phyloP scores from a whole-genome alignment of 1,140 invertebrate genomes.

The Heliothis subflexa region DNA sequence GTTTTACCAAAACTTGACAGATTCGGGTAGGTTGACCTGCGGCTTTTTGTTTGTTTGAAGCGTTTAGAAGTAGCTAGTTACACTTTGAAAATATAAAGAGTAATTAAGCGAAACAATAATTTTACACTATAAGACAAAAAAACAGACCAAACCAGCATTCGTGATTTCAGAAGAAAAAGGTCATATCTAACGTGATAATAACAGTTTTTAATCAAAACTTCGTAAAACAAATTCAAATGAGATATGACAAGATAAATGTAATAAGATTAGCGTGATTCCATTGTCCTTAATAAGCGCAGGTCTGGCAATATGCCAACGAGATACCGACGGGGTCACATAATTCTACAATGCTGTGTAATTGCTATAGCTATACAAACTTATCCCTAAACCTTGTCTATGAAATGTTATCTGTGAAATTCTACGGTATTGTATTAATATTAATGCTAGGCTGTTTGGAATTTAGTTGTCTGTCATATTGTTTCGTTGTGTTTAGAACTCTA shows the following conservation, averaged over 20 bases:
- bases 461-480: not conserved
- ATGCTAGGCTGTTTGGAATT: not conserved
- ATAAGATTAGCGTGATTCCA: not conserved
- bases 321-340: conserved; percentile 36
- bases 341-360: conserved; percentile 38
- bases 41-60: too few species aligned
- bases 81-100: too few species aligned
- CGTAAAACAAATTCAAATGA: not conserved
- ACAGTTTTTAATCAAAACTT: not conserved
- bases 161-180: too few species aligned
- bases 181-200: too few species aligned
- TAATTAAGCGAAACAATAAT: too few species aligned
- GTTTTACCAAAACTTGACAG: too few species aligned
- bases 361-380: conserved; percentile 22
- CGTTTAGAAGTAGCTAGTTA: too few species aligned
- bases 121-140: too few species aligned
- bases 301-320: conserved; percentile 18
- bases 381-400: conserved; percentile 26
- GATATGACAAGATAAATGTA: conserved; percentile 11
- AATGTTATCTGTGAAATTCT: conserved; percentile 23
- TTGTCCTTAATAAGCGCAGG: conserved; percentile 22
- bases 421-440: conserved; percentile 31
- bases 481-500: not conserved
- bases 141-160: too few species aligned
- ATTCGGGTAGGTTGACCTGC: too few species aligned